A percentile compares a stretch with the other conserved stretches of the same genome.
Conservation (phyloP, 2,888 invertebrate species). For the Parasteatoda lunata region DNA sequence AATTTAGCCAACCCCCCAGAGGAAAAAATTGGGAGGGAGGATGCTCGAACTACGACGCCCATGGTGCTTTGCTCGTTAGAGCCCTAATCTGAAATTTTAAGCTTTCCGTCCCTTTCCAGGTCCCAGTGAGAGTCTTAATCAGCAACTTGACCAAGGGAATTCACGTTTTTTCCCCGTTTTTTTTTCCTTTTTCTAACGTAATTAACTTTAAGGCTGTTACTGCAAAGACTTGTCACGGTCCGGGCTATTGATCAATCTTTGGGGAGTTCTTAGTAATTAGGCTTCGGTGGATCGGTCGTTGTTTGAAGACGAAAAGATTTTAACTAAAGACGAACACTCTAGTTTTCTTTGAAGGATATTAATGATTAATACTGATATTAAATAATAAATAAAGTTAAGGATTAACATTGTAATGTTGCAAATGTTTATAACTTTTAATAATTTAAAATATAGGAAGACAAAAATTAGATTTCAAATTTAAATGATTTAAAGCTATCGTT, state of each 20-base stretch:
- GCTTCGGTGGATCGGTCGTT: neutral
- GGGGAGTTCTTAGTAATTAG: conserved; percentile 1
- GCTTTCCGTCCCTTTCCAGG: neutral
- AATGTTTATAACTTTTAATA: no score
- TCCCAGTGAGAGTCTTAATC: conserved; percentile 7
- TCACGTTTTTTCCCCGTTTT: neutral
- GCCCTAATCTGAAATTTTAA: conserved; percentile 5
- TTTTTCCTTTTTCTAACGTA: conserved; percentile 13
- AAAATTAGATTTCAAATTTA: no score
- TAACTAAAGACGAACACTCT: no score
- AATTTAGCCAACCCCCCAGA: neutral
- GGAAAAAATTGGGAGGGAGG: neutral
- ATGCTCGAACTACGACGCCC: neutral
- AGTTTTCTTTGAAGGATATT: no score
- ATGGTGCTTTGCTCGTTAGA: conserved; percentile 3
- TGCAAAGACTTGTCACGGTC: conserved; percentile 1
- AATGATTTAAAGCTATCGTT: no score
- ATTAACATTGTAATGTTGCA: no score
- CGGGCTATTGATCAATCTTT: conserved; percentile 5
- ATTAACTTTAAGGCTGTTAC: conserved; percentile 14
- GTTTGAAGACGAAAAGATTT: neutral
- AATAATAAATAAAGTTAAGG: no score
- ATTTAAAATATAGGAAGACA: no score
- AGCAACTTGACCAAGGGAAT: conserved; percentile 8
- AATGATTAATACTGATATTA: no score